These are phyloP conservation scores for Pimpla rufipes DNA, from an alignment of 2,888 invertebrate species.

Conservation along the genomic window DNA sequence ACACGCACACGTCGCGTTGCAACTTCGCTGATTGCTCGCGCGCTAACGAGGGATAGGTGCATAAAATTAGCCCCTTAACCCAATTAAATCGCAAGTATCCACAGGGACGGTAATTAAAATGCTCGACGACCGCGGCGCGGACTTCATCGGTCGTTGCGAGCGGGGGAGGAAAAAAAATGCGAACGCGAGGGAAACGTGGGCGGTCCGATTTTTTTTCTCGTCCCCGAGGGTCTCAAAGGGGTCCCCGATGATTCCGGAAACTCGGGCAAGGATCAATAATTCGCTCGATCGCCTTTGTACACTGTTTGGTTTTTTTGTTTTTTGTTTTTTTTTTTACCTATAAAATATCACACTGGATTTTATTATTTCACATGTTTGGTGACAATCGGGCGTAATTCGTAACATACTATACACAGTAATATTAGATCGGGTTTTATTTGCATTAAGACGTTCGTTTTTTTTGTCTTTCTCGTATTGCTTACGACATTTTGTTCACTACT, in stretches of 20 bases:
- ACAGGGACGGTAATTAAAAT: constrained; percentile 69
- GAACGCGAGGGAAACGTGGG: neutral
- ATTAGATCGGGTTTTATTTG: constrained; percentile 70
- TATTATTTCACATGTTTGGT: constrained; percentile 72
- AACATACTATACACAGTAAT: constrained; percentile 79
- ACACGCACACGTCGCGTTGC: neutral
- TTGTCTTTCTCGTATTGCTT: constrained; percentile 79
- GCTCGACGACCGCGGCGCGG: neutral
- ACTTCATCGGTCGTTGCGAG: constrained; percentile 17
- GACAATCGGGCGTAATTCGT: constrained; percentile 69
- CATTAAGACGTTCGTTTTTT: constrained; percentile 59
- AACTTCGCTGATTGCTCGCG: constrained; percentile 31
- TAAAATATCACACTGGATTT: constrained; percentile 81
- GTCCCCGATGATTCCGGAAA: constrained; percentile 29
- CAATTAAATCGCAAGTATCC: constrained; percentile 68
- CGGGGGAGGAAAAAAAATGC: constrained; percentile 12
- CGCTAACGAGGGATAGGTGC: constrained; percentile 65
- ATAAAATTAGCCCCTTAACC: constrained; percentile 70
- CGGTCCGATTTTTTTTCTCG: neutral
- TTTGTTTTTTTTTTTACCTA: constrained; percentile 68
- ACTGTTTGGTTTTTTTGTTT: constrained; percentile 58
- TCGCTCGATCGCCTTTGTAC: constrained; percentile 13
- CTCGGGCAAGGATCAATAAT: constrained; percentile 38
- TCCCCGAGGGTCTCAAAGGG: constrained; percentile 25
- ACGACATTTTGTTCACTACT: constrained; percentile 97